phyloP scores from a whole-genome alignment of 2,888 invertebrate genomes.

The Sesia apiformis region DNA sequence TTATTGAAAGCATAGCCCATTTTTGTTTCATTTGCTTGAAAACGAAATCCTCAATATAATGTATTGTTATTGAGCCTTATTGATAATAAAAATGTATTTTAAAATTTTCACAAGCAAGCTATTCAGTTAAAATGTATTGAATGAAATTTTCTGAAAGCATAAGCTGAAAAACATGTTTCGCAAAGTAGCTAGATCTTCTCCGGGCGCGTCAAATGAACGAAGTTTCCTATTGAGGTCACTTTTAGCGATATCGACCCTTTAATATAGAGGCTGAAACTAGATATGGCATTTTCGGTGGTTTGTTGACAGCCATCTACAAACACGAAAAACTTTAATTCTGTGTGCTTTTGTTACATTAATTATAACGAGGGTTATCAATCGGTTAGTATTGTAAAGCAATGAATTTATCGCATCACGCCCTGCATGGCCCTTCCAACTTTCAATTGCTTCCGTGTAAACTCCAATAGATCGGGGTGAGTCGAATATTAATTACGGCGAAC shows the following conservation, averaged over 20 bases:
- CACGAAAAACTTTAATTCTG: too few species aligned
- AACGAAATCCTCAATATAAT: too few species aligned
- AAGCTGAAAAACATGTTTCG: slow-evolving; percentile 31
- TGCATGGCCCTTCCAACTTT: slow-evolving; percentile 1
- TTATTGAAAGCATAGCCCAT: too few species aligned
- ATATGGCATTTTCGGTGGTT: neutral
- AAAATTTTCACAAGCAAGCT: too few species aligned
- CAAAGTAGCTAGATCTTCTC: slow-evolving; percentile 22
- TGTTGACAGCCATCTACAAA: too few species aligned
- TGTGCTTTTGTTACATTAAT: neutral
- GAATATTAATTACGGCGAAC: slow-evolving; percentile 46
- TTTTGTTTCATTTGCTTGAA: too few species aligned
- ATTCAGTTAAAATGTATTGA: slow-evolving; percentile 20
- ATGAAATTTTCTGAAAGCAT: slow-evolving; percentile 19
- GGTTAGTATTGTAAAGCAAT: neutral
- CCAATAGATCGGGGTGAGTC: slow-evolving; percentile 30
- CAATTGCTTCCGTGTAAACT: slow-evolving; percentile 22
- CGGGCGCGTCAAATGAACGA: slow-evolving; percentile 28
- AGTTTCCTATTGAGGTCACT: slow-evolving; percentile 15
- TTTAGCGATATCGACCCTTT: neutral
- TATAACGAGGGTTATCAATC: neutral
- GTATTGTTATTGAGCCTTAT: too few species aligned
- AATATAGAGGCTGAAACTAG: neutral
- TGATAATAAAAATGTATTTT: too few species aligned
- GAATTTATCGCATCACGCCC: neutral